These are phyloP conservation scores for Xestia rhomboidea DNA, from an alignment of 2,888 invertebrate species.

Conservation along the genomic window DNA sequence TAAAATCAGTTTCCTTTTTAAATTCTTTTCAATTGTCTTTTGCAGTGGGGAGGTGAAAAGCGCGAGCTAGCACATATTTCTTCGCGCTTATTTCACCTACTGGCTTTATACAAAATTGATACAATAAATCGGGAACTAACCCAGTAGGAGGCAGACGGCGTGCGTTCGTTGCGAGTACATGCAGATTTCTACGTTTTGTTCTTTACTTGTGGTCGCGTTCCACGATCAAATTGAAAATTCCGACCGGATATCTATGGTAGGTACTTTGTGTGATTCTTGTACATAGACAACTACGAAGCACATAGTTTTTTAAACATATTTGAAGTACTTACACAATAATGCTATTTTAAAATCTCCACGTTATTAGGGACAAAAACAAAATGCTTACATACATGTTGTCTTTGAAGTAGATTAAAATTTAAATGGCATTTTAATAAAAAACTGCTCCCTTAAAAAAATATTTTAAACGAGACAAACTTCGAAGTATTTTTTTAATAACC, in stretches of 20 bases:
- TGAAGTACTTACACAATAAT: not conserved
- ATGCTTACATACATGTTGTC: not conserved
- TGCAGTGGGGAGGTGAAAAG: constrained; percentile 55
- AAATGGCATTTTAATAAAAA: constrained; percentile 10
- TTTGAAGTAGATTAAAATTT: constrained; percentile 4
- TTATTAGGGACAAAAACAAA: not conserved
- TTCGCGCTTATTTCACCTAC: constrained; percentile 64
- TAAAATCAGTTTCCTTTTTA: constrained; percentile 43
- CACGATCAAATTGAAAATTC: constrained; percentile 86
- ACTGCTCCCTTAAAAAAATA: not conserved
- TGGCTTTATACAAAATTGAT: constrained; percentile 79
- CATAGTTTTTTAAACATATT: not conserved
- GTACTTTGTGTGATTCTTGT: constrained; percentile 44
- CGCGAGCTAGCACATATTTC: constrained; percentile 61
- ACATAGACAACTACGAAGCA: constrained; percentile 35
- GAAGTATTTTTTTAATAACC: constrained; percentile 19
- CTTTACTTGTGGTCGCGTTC: constrained; percentile 78
- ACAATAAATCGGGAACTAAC: constrained; percentile 83
- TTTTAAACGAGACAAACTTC: constrained; percentile 8
- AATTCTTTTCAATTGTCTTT: constrained; percentile 55
- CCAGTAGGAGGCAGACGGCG: constrained; percentile 61
- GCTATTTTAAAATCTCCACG: not conserved
- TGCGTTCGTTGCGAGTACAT: constrained; percentile 72
- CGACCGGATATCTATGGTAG: constrained; percentile 73
- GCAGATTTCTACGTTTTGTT: constrained; percentile 83